These are phyloP conservation scores for Syrphus vitripennis DNA, from an alignment of 2,888 invertebrate genomes.

Conservation along the genomic window DNA sequence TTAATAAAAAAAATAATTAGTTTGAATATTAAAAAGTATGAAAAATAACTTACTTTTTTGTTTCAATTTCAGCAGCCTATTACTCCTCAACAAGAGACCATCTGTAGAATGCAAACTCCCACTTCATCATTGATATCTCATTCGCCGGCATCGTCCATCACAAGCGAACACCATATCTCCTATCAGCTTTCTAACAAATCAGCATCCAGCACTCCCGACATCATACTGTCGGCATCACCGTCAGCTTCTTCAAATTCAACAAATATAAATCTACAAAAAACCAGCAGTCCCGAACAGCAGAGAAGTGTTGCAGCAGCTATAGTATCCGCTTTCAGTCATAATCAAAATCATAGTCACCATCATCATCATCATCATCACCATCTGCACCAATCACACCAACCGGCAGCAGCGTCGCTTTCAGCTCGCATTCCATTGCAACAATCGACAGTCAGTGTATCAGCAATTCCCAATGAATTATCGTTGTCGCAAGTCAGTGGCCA, in stretches of 20 bases:
- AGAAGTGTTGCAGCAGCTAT: slow-evolving; percentile 53
- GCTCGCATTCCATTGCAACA: slow-evolving; percentile 8
- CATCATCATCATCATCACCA: slow-evolving; percentile 29
- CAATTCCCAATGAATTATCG: slow-evolving; percentile 2
- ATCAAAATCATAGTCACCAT: slow-evolving; percentile 27
- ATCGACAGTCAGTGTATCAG: not conserved
- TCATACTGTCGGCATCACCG: slow-evolving; percentile 40
- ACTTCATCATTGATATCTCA: slow-evolving; percentile 53
- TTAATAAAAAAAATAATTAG: no score
- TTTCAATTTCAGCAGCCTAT: slow-evolving; percentile 32
- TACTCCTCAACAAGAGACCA: slow-evolving; percentile 5
- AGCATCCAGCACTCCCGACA: slow-evolving; percentile 54
- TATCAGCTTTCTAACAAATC: slow-evolving; percentile 49
- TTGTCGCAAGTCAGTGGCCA: slow-evolving; percentile 17
- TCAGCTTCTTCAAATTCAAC: slow-evolving; percentile 23
- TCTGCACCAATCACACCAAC: not conserved
- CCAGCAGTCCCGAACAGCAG: slow-evolving; percentile 46
- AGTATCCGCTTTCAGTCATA: slow-evolving; percentile 51
- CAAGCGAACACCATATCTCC: slow-evolving; percentile 52
- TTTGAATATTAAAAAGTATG: not conserved
- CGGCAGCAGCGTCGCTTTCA: not conserved
- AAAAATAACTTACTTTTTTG: not conserved
- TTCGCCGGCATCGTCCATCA: slow-evolving; percentile 57
- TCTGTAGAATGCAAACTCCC: slow-evolving; percentile 48
- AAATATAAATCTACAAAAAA: slow-evolving; percentile 22